These are phyloP conservation scores for Eupithecia tripunctaria DNA, from an alignment of 2,888 invertebrate genomes.

Conservation along the genomic window DNA sequence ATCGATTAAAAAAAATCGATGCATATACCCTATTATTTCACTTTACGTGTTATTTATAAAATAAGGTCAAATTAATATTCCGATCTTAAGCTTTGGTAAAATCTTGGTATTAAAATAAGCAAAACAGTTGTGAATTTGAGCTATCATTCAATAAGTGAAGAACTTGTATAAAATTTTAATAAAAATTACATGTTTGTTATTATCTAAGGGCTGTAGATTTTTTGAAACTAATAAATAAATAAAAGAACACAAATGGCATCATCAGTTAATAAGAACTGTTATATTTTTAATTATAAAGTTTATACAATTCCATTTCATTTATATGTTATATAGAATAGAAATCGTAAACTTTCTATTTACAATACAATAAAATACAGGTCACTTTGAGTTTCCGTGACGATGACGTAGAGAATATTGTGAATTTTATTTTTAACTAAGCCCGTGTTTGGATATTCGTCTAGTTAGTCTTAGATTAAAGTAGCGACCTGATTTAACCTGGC, in stretches of 20 bases:
- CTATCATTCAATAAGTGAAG: not conserved
- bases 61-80: not conserved
- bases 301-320: not conserved
- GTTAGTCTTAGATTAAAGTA: slow-evolving; percentile 4
- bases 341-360: not conserved
- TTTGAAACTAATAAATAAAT: too few species aligned
- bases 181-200: too few species aligned
- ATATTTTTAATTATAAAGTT: too few species aligned
- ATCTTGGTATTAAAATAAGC: not conserved
- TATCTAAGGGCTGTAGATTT: too few species aligned
- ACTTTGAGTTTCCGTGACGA: not conserved
- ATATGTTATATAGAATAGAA: not conserved
- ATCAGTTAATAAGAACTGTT: too few species aligned
- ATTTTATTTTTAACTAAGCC: not conserved
- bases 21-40: too few species aligned
- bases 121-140: not conserved
- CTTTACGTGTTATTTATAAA: too few species aligned
- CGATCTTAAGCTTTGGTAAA: not conserved
- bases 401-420: not conserved
- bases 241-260: too few species aligned
- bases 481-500: not conserved
- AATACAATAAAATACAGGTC: not conserved
- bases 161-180: too few species aligned
- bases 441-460: not conserved
- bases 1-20: too few species aligned